Evolutionary conservation across 2,888 invertebrate genomes (phyloP).

Genomic region (Tetanocera ferruginea): DNA sequence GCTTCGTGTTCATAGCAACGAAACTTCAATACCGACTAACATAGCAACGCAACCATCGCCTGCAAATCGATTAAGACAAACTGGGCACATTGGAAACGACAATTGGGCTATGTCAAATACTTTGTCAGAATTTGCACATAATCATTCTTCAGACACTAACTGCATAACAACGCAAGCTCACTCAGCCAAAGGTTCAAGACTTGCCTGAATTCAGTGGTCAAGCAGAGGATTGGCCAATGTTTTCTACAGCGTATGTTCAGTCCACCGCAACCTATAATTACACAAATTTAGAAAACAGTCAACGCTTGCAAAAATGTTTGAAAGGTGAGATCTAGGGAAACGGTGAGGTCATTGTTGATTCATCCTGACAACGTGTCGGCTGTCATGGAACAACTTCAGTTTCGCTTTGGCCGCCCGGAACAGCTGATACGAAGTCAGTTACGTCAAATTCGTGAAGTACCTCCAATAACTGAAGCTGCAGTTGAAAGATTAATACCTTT

Average conservation of each 20-base stretch:
- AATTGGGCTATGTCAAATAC: too few relatives aligned
- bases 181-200: too few relatives aligned
- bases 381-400: conserved; percentile 39
- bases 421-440: conserved; percentile 39
- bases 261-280: conserved; percentile 35
- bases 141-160: too few relatives aligned
- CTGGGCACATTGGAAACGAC: too few relatives aligned
- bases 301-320: conserved; percentile 35
- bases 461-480: conserved; percentile 18
- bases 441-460: conserved; percentile 22
- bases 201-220: conserved; percentile 41
- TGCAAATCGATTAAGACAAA: too few relatives aligned
- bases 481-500: conserved; percentile 38
- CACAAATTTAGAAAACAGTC: conserved; percentile 41
- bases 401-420: conserved; percentile 47
- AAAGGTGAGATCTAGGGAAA: conserved; percentile 38
- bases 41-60: too few relatives aligned
- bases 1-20: too few relatives aligned
- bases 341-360: conserved; percentile 32
- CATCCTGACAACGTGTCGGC: conserved; percentile 38
- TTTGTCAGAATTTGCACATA: too few relatives aligned
- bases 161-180: too few relatives aligned
- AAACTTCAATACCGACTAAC: too few relatives aligned
- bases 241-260: conserved; percentile 34
- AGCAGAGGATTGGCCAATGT: conserved; percentile 45